A percentile compares a stretch with the other conserved stretches of the same genome.
Evolutionary conservation across 2,888 invertebrate genomes (phyloP).

Genomic region (Cartodere bifasciata): DNA sequence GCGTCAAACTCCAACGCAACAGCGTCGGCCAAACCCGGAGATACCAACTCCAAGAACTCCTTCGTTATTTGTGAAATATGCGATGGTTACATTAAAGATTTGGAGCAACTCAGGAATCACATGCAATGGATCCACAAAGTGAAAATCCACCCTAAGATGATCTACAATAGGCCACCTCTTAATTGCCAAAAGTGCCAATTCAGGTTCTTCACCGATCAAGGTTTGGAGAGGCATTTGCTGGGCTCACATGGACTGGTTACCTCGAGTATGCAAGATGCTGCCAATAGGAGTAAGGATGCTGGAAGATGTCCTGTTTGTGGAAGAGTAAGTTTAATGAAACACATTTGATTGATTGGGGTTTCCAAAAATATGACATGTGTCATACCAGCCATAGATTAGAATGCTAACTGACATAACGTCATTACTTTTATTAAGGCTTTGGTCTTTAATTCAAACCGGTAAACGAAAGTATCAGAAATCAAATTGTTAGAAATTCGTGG

Average conservation of each 20-base stretch:
- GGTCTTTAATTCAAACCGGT: not conserved
- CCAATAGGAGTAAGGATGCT: constrained; percentile 87
- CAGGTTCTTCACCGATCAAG: constrained; percentile 94
- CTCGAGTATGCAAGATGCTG: constrained; percentile 91
- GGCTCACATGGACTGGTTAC: constrained; percentile 92
- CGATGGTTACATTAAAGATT: constrained; percentile 91
- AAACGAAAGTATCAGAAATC: not conserved
- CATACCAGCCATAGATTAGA: constrained; percentile 1
- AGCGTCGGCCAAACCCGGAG: constrained; percentile 35
- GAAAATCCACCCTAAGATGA: constrained; percentile 93
- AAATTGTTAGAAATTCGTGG: too few species aligned
- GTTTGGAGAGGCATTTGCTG: constrained; percentile 85
- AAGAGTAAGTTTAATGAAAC: constrained; percentile 60
- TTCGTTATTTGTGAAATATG: constrained; percentile 95
- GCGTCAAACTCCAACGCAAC: constrained; percentile 32
- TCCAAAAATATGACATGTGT: too few species aligned
- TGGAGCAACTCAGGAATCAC: constrained; percentile 86
- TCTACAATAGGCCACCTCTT: constrained; percentile 83
- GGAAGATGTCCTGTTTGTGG: constrained; percentile 93
- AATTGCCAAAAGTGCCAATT: constrained; percentile 95
- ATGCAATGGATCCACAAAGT: constrained; percentile 98
- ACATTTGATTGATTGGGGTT: too few species aligned
- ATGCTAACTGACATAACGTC: too few species aligned
- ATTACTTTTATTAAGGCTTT: not conserved
- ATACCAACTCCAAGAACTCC: constrained; percentile 56